Evolutionary conservation across 2,888 invertebrate species (phyloP), one percentile per base, ranked within the genome.

Genomic region (Thymelicus sylvestris): DNA sequence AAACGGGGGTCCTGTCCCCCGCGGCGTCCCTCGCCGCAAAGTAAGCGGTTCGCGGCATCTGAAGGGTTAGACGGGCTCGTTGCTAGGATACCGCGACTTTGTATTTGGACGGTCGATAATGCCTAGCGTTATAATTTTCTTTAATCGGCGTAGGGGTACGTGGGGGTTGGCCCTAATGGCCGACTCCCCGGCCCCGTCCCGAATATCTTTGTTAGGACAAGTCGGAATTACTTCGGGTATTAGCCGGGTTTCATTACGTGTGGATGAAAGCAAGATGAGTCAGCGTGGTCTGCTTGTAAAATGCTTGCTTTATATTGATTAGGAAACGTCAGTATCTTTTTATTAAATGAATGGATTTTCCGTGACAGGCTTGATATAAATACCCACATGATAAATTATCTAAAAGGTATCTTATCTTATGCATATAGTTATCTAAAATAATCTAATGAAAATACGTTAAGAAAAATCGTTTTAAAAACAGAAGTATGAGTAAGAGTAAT

Each of bases 11-110:
- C 76, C 78, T 81, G 79, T 83, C 87, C 87, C 86, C 87, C 86
- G 82, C 83, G 83, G 81, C 81, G 78, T 76, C 83, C 84, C 85
- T 80, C 80, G 80, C 85, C 88, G 86, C 88, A 87, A 92, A 91
- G 92, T 91, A 90, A 91, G 87, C 87, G 83, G 84, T 86, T 88
- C 88, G 89, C 87, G 88, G 88, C 90, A 86, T 91, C 91, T 91
- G 89, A 91, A 92, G 92, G 92, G 92, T 88, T 90, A 86, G 85
- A 86, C 82, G 77, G 81, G 84, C 80, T 83, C 81, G 91, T 92
- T 91, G 92, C 92, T 86, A 89, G 86, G 92, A 85, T 77, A 92
- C 92, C 81, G 82, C 86, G 88, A 87, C 90, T 90, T 89, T 82
- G 76, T 71, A 73, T 80, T 80, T 81, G 76, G 77, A 74, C 85